Conservation (phyloP, 2,888 invertebrate genomes). For the Stenolophus ochropezus region DNA sequence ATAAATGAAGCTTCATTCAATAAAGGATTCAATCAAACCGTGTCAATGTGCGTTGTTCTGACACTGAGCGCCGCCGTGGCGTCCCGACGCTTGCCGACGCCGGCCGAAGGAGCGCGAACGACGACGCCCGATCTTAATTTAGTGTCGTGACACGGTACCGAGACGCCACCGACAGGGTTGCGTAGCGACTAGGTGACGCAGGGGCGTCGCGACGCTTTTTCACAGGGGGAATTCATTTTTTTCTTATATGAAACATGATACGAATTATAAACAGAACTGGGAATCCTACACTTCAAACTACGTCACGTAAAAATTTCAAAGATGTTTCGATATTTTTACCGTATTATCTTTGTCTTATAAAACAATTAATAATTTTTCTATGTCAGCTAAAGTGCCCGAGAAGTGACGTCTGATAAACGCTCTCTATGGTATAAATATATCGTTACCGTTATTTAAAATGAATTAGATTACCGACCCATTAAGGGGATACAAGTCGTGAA, state of each 20-base stretch:
- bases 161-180: conserved; percentile 54
- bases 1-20: conserved; percentile 60
- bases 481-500: too few species aligned
- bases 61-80: neutral
- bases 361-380: too few species aligned
- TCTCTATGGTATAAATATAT: too few species aligned
- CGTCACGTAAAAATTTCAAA: neutral
- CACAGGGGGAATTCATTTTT: neutral
- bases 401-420: too few species aligned
- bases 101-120: conserved; percentile 27
- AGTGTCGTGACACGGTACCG: conserved; percentile 58
- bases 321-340: too few species aligned
- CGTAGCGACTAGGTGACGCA: conserved; percentile 47
- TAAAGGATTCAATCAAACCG: conserved; percentile 59
- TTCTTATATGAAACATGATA: neutral
- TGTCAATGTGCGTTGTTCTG: conserved; percentile 56
- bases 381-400: too few species aligned
- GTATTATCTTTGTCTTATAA: too few species aligned
- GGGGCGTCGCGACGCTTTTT: neutral
- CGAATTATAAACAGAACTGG: neutral
- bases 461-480: too few species aligned
- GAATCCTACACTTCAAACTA: neutral
- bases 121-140: conserved; percentile 59
- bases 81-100: conserved; percentile 8
- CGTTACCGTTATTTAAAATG: too few species aligned